phyloP scores from a whole-genome alignment of 2,888 invertebrate species.

The Dolomedes plantarius region DNA sequence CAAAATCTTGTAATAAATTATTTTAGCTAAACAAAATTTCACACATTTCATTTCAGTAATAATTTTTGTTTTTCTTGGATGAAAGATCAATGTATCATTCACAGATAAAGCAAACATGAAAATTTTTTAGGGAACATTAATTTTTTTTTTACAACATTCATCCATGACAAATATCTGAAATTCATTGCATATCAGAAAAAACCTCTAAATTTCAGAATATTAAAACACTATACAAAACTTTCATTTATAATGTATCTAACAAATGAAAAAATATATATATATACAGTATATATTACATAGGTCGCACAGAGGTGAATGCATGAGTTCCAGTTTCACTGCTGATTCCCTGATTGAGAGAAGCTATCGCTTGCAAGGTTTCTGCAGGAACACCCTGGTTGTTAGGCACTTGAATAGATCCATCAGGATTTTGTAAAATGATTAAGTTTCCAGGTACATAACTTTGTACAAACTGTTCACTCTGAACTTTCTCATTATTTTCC shows the following conservation, averaged over 20 bases:
- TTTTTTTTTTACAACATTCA: too few species aligned
- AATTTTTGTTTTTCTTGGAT: neutral
- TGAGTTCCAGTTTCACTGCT: constrained; percentile 4
- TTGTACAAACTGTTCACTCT: constrained; percentile 55
- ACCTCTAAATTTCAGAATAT: neutral
- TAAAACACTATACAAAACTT: constrained; percentile 38
- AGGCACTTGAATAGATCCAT: constrained; percentile 74
- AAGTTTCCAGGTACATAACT: constrained; percentile 68
- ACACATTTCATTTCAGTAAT: too few species aligned
- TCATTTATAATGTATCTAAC: constrained; percentile 12
- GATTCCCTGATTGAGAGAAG: constrained; percentile 19
- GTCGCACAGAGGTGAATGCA: constrained; percentile 37
- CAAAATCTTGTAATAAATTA: too few species aligned
- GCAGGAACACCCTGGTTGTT: constrained; percentile 75
- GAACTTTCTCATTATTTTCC: constrained; percentile 47
- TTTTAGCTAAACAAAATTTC: too few species aligned
- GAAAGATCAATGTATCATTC: neutral
- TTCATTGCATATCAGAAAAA: neutral
- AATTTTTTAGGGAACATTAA: too few species aligned
- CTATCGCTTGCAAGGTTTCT: constrained; percentile 77
- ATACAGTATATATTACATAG: constrained; percentile 27
- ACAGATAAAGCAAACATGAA: neutral
- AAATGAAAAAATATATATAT: constrained; percentile 50
- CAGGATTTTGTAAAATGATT: constrained; percentile 74
- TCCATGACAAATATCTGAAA: neutral